Conservation (phyloP, 2,113 vertebrate species). For the Xiphophorus hellerii region DNA sequence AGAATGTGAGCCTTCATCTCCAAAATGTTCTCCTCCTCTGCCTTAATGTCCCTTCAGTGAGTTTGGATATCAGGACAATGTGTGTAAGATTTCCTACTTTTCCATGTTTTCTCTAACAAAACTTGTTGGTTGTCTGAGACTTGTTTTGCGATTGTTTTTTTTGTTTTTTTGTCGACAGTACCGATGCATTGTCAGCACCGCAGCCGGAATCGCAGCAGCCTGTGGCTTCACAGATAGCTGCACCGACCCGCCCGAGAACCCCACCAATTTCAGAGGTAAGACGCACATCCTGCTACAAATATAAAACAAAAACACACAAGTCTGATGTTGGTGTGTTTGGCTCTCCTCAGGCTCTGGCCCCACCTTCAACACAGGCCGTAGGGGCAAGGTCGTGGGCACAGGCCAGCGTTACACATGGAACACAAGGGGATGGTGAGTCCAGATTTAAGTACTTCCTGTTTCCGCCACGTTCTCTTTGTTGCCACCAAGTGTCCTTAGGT, state of each 20-base stretch:
- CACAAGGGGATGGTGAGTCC: slow-evolving; percentile 91
- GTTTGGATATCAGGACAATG: too few relatives aligned
- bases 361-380: slow-evolving; percentile 84
- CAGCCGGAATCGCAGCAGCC: slow-evolving; percentile 93
- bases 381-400: slow-evolving; percentile 93
- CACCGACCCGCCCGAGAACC: slow-evolving; percentile 88
- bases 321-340: slow-evolving; percentile 22
- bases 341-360: slow-evolving; percentile 72
- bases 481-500: not conserved
- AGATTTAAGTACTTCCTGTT: not conserved
- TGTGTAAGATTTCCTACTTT: too few relatives aligned
- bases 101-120: too few relatives aligned
- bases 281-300: not conserved
- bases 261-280: slow-evolving; percentile 89
- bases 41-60: too few relatives aligned
- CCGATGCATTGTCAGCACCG: slow-evolving; percentile 92
- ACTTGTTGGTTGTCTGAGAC: too few relatives aligned
- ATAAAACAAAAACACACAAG: not conserved
- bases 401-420: slow-evolving; percentile 94
- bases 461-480: not conserved
- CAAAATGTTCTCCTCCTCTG: too few relatives aligned
- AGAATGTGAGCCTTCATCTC: too few relatives aligned
- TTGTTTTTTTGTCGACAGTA: slow-evolving; percentile 74
- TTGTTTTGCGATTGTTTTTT: not conserved
- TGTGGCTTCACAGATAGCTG: slow-evolving; percentile 92